phyloP scores from a whole-genome alignment of 2,797 vertebrate species.

The Loriculus beryllinus region DNA sequence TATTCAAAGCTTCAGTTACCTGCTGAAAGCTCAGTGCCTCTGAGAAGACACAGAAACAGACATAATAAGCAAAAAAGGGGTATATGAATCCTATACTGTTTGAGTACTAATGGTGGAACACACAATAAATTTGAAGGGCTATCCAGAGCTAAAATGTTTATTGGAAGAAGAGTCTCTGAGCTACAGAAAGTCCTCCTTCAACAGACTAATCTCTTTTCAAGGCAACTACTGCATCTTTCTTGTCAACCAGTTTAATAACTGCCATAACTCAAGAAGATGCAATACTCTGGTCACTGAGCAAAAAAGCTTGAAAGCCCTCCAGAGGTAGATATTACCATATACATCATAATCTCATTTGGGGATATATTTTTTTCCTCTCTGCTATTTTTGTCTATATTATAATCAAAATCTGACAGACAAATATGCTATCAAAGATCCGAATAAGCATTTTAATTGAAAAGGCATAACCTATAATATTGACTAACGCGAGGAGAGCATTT shows the following conservation, averaged over 20 bases:
- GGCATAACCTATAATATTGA: neutral
- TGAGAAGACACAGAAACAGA: constrained; percentile 23
- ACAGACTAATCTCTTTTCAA: constrained; percentile 65
- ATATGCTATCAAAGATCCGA: neutral
- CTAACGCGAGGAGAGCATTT: neutral
- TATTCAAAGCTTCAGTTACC: neutral
- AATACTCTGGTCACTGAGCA: neutral
- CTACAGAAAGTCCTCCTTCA: constrained; percentile 47
- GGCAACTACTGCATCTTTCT: constrained; percentile 44
- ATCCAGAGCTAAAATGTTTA: constrained; percentile 46
- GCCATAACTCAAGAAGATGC: constrained; percentile 55
- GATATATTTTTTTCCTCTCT: neutral
- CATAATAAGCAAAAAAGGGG: neutral
- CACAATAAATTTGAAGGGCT: constrained; percentile 33
- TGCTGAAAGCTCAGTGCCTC: neutral
- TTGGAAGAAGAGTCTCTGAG: constrained; percentile 28
- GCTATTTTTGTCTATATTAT: neutral
- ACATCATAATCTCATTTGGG: neutral
- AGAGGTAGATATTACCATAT: neutral
- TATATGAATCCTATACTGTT: neutral
- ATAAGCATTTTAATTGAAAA: neutral
- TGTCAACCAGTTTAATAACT: constrained; percentile 65
- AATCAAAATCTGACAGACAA: neutral
- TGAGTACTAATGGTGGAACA: constrained; percentile 10
- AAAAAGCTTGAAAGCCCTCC: neutral